A percentile compares a stretch with the other conserved stretches of the same genome.
These are phyloP conservation scores for Aplysina aerophoba DNA, from an alignment of 37 sponge, comb jelly and placozoan genomes.

Conservation along the genomic window DNA sequence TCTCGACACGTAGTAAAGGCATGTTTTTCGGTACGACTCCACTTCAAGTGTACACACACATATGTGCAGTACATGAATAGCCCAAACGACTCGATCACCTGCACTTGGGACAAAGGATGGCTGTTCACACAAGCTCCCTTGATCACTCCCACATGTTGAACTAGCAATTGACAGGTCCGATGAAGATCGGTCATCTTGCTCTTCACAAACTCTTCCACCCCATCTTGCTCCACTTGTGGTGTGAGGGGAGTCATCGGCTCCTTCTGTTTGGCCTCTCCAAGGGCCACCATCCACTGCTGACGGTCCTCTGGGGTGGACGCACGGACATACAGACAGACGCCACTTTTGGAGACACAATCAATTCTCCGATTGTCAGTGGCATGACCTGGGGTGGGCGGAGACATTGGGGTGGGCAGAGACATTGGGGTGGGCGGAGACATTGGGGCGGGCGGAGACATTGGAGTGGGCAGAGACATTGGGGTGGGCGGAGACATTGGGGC, in stretches of 20 bases:
- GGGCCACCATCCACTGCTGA: slow-evolving; percentile 90
- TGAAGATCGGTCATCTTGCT: slow-evolving; percentile 69
- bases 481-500: too few species aligned
- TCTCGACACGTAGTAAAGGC: too few species aligned
- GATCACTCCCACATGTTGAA: slow-evolving; percentile 54
- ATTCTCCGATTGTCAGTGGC: slow-evolving; percentile 67
- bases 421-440: too few species aligned
- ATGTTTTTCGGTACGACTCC: too few species aligned
- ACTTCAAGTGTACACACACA: neutral
- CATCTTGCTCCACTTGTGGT: neutral
- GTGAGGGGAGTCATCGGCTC: neutral
- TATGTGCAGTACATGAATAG: neutral
- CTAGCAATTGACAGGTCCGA: slow-evolving; percentile 60
- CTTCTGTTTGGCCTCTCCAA: slow-evolving; percentile 74
- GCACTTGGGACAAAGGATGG: neutral
- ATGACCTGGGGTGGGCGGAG: slow-evolving; percentile 76
- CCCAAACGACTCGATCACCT: neutral
- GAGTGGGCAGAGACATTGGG: too few species aligned
- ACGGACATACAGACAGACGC: slow-evolving; percentile 69
- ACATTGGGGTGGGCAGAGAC: too few species aligned
- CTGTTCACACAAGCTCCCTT: slow-evolving; percentile 6
- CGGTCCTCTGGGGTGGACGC: slow-evolving; percentile 73
- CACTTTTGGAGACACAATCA: slow-evolving; percentile 66
- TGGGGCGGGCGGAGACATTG: too few species aligned
- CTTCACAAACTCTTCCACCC: slow-evolving; percentile 26